phyloP scores from a whole-genome alignment of 2,888 invertebrate genomes.

The Volucella bombylans region DNA sequence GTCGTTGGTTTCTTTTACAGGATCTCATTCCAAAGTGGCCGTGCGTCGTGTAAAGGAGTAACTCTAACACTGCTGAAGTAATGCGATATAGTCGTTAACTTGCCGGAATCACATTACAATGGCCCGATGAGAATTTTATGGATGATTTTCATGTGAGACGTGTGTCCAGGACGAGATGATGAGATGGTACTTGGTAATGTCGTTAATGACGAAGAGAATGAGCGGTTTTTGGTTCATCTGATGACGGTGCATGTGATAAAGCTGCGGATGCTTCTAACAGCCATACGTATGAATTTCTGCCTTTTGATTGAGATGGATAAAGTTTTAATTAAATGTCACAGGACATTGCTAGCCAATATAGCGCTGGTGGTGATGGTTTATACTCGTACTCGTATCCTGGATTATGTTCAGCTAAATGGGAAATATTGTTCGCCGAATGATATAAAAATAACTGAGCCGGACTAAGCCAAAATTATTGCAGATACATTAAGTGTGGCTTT shows the following conservation, averaged over 20 bases:
- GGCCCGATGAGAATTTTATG: slow-evolving; percentile 42
- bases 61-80: not conserved
- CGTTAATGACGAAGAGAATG: slow-evolving; percentile 21
- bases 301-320: slow-evolving; percentile 55
- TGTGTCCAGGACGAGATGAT: slow-evolving; percentile 6
- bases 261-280: slow-evolving; percentile 4
- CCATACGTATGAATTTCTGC: slow-evolving; percentile 19
- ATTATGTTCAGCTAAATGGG: not conserved
- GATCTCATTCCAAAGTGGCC: not conserved
- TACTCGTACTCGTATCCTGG: not conserved
- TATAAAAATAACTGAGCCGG: slow-evolving; percentile 19
- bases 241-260: slow-evolving; percentile 25
- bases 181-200: slow-evolving; percentile 50
- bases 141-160: slow-evolving; percentile 23
- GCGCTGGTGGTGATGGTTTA: no score
- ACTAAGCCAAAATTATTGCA: slow-evolving; percentile 18
- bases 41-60: not conserved
- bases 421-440: not conserved
- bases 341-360: not conserved
- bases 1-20: not conserved
- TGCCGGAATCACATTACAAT: slow-evolving; percentile 43
- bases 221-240: slow-evolving; percentile 4
- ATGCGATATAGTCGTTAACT: slow-evolving; percentile 53
- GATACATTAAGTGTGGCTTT: slow-evolving; percentile 32
- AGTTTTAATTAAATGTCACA: slow-evolving; percentile 59